Conservation (phyloP, 2,113 vertebrate species). For the Pachycephala philippinensis region DNA sequence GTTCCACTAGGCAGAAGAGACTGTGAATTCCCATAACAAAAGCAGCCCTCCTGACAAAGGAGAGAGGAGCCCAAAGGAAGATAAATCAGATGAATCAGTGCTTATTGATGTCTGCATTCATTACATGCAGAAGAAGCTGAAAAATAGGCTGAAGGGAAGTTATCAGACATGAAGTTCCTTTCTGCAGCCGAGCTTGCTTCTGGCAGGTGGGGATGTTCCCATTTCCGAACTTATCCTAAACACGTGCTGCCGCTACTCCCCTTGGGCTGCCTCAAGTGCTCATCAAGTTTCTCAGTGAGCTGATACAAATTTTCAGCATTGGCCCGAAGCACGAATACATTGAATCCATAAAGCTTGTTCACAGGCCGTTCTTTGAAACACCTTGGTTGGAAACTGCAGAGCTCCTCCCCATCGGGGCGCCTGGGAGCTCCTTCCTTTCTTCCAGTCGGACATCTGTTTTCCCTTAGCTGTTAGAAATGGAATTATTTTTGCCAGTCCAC, state of each 20-base stretch:
- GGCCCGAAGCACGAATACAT: fast-evolving
- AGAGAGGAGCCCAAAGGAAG: not conserved
- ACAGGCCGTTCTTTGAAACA: not conserved
- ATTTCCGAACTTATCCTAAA: not conserved
- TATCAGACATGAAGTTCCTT: not conserved
- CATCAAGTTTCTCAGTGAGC: not conserved
- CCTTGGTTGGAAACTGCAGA: fast-evolving
- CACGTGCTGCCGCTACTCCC: fast-evolving
- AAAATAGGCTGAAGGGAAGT: not conserved
- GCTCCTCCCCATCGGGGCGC: not conserved
- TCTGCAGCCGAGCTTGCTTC: not conserved
- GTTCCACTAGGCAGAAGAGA: not conserved
- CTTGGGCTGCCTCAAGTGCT: fast-evolving
- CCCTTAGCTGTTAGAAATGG: no score
- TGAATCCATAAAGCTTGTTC: fast-evolving
- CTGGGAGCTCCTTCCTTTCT: not conserved
- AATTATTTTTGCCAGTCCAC: not conserved
- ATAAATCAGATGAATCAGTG: not conserved
- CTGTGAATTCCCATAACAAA: not conserved
- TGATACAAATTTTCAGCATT: not conserved
- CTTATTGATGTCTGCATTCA: not conserved
- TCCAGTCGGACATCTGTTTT: no score
- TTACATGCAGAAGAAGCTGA: not conserved
- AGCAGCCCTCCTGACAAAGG: not conserved
- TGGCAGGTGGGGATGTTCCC: not conserved